phyloP scores from a whole-genome alignment of 1,140 invertebrate species.

The Drosophila triauraria region DNA sequence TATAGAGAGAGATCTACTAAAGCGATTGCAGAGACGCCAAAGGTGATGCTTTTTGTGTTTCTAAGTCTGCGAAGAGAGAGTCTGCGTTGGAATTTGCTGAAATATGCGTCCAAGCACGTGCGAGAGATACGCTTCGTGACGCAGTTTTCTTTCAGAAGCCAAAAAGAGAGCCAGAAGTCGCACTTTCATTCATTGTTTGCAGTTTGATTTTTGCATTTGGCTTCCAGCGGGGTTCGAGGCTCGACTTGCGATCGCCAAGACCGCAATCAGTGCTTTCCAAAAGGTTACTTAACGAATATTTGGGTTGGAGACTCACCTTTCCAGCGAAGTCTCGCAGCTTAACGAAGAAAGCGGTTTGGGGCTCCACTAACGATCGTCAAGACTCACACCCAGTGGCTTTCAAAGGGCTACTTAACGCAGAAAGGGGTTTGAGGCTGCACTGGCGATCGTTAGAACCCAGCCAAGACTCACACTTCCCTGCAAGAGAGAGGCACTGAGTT shows the following conservation, averaged over 20 bases:
- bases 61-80: background rate
- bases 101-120: background rate
- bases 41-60: background rate
- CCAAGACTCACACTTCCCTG: background rate
- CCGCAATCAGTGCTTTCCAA: background rate
- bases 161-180: background rate
- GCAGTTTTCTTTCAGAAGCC: background rate
- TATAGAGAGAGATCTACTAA: background rate
- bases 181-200: conserved; percentile 17
- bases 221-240: background rate
- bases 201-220: no score
- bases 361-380: no score
- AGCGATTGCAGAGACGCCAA: no score
- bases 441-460: background rate
- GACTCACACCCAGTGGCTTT: no score
- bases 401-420: background rate
- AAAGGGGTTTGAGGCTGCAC: background rate
- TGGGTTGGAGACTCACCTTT: background rate
- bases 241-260: background rate
- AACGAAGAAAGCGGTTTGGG: no score
- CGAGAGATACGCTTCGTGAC: background rate
- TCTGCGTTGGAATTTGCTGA: background rate
- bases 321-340: background rate
- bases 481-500: no score
- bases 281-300: background rate